Evolutionary conservation across 2,113 vertebrate genomes (phyloP).

Genomic region (Numida meleagris): DNA sequence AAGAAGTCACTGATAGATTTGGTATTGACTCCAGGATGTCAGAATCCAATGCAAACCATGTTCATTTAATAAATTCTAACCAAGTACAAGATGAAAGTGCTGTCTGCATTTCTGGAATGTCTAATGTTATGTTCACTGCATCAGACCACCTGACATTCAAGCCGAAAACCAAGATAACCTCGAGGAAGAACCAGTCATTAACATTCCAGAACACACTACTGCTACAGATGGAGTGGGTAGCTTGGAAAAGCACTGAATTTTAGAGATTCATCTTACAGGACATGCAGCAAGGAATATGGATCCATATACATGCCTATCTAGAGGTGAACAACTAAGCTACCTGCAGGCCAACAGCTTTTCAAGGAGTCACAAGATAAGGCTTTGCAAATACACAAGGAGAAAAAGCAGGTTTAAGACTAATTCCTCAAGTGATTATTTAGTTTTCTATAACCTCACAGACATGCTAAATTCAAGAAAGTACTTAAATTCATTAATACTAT

Average conservation of each 20-base stretch:
- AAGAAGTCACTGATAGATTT: neutral
- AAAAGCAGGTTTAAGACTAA: neutral
- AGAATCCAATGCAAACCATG: neutral
- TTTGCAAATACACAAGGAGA: neutral
- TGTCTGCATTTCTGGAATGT: constrained; percentile 19
- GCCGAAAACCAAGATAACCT: constrained; percentile 37
- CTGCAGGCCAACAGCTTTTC: neutral
- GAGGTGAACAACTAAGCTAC: neutral
- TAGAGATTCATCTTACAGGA: neutral
- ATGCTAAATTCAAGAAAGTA: neutral
- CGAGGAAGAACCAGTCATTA: constrained; percentile 20
- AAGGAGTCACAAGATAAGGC: neutral
- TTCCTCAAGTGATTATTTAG: neutral
- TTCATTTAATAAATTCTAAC: constrained; percentile 52
- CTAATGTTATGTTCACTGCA: neutral
- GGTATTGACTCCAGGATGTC: neutral
- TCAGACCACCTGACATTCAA: neutral
- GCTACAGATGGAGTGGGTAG: neutral
- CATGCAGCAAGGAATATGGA: neutral
- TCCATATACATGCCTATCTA: neutral
- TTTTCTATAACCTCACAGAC: neutral
- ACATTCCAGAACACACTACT: neutral
- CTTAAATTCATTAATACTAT: neutral
- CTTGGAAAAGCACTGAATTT: neutral
- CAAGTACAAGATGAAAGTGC: constrained; percentile 35